Base-by-base conservation (phyloP, 2,888 invertebrate species). In the Microplitis manilae region DNA sequence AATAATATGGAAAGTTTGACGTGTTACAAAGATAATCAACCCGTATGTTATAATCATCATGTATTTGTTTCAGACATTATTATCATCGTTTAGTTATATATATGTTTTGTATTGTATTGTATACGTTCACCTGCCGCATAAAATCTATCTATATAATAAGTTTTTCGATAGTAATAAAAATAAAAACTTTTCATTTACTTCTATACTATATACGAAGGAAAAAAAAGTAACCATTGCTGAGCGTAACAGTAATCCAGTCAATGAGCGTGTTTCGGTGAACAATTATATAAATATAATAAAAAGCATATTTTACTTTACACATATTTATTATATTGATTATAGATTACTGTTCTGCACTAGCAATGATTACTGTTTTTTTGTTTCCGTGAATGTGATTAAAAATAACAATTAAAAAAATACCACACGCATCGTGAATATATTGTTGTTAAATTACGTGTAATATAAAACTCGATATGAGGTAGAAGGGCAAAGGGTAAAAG, bases 1-100 rank as follows among this genome's bases (percentile, higher is more conserved):
- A 62, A 62, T 62, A 62, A 84, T 85, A 84, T 88, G 88, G 88
- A 89, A 89, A 89, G 87, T 87, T 84, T 85, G 80, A 50, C 13
- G 50, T 50, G 50, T 50, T 13, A 13, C 72, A 73, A 81, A 85
- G 88, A 89, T 89, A 90, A 89, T 90, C 89, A 86, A 84, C 90
- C 90, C 90, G 88, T 90, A 90, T 90, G 88, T 85, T 87, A 87
- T 85, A 88, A 89, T 89, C 87, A 83, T 85, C 84, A 83, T 84
- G 88, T 87, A 88, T 89, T 89, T 89, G 88, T 89, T 90, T 86
- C 86, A 87, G 81, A 80, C 85, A 86, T 87, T 88, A 89, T 77
- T 88, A 89, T 77, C 84, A 82, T 83, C 80, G 83, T 83, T 85
- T 85, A 65, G 30, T 72, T 30, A 73, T 77, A 78, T 30, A 79